Evolutionary conservation across 2,888 invertebrate genomes (phyloP).

Genomic region (Zaprionus obscuricornis): DNA sequence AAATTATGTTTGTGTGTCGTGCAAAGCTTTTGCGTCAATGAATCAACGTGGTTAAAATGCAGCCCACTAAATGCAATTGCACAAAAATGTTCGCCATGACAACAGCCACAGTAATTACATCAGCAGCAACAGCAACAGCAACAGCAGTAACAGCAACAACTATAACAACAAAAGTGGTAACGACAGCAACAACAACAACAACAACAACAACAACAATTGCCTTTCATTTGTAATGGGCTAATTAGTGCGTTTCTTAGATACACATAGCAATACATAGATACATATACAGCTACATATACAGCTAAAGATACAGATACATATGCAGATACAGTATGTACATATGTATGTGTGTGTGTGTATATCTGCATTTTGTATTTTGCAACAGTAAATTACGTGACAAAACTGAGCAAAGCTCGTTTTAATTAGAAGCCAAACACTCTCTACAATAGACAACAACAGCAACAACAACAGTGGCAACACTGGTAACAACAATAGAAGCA

Average conservation of each 20-base stretch:
- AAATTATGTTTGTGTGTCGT: slow-evolving; percentile 19
- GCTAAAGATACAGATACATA: background rate
- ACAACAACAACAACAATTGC: slow-evolving; percentile 24
- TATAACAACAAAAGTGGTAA: slow-evolving; percentile 17
- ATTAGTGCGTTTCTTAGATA: slow-evolving; percentile 55
- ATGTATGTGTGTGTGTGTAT: background rate
- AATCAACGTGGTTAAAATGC: slow-evolving; percentile 54
- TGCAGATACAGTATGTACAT: background rate
- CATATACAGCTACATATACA: background rate
- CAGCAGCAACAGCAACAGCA: background rate
- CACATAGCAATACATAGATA: slow-evolving; percentile 24
- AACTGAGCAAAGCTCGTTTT: slow-evolving; percentile 46
- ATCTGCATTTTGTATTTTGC: slow-evolving; percentile 37
- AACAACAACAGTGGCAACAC: too few species aligned
- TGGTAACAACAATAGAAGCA: background rate
- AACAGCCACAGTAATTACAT: slow-evolving; percentile 44
- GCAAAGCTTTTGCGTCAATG: slow-evolving; percentile 44
- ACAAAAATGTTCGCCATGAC: slow-evolving; percentile 41
- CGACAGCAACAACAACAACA: slow-evolving; percentile 5
- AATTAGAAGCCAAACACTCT: slow-evolving; percentile 43
- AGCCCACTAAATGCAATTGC: slow-evolving; percentile 51
- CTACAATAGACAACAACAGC: slow-evolving; percentile 1
- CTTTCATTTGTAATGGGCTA: slow-evolving; percentile 47
- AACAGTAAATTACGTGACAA: slow-evolving; percentile 50
- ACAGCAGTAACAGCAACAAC: slow-evolving; percentile 4